Percentiles rank a stretch among this genome's conserved stretches.
Evolutionary conservation across 2,888 invertebrate species (phyloP).

Genomic region (Calephelis perditalis): DNA sequence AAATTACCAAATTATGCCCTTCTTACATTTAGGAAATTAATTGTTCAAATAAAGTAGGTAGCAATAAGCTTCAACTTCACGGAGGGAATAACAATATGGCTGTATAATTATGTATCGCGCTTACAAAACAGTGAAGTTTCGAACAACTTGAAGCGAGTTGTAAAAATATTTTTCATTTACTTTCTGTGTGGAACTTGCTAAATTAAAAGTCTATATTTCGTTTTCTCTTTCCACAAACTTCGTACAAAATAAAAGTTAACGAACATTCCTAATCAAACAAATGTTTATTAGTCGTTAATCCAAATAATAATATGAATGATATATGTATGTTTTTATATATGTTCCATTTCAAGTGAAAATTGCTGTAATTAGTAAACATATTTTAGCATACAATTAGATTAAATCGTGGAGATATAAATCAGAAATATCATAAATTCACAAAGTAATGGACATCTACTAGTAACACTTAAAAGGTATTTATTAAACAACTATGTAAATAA

Average conservation of each 20-base stretch:
- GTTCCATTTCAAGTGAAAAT: background rate
- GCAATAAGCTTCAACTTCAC: slow-evolving; percentile 5
- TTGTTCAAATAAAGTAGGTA: slow-evolving; percentile 10
- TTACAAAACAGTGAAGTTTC: slow-evolving; percentile 9
- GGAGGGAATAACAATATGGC: slow-evolving; percentile 7
- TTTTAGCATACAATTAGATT: no score
- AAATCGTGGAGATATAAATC: no score
- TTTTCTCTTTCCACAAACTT: background rate
- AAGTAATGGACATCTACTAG: no score
- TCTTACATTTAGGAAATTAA: slow-evolving; percentile 3
- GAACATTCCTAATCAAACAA: background rate
- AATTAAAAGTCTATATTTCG: slow-evolving; percentile 1
- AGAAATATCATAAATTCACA: no score
- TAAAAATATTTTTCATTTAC: slow-evolving; percentile 12
- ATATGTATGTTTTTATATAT: background rate
- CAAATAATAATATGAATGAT: no score
- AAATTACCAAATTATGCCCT: background rate
- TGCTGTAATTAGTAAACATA: no score
- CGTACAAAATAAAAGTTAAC: background rate
- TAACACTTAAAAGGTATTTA: no score
- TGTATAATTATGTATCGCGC: slow-evolving; percentile 5
- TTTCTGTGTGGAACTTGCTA: background rate
- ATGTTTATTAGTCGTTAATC: no score
- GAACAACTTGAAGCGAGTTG: slow-evolving; percentile 12
- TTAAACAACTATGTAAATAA: no score